Evolutionary conservation across 2,888 invertebrate species (phyloP).

Genomic region (Rotaria macrura): DNA sequence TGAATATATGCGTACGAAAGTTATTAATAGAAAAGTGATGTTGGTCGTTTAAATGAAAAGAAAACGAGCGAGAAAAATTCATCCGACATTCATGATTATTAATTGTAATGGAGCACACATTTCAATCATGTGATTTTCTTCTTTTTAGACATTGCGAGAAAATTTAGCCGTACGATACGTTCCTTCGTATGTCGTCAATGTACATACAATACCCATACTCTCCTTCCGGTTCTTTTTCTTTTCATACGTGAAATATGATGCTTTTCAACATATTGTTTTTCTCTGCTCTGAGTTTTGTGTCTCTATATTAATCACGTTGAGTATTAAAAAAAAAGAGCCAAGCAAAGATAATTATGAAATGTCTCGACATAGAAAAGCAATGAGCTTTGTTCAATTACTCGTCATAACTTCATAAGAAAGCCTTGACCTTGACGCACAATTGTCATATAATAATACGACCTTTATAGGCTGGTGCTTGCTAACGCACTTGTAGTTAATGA

Average conservation of each 20-base stretch:
- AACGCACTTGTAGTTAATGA: neutral
- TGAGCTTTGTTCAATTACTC: neutral
- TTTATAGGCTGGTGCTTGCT: neutral
- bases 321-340: neutral
- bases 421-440: neutral
- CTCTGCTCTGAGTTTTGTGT: neutral
- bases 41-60: neutral
- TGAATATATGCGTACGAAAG: neutral
- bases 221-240: neutral
- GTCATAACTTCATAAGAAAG: neutral
- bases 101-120: neutral
- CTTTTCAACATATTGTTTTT: neutral
- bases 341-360: neutral
- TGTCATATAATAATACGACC: neutral
- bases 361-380: neutral
- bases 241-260: neutral
- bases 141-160: neutral
- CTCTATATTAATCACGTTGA: neutral
- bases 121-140: neutral
- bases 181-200: neutral
- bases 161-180: neutral
- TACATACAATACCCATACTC: neutral
- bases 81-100: neutral
- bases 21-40: neutral
- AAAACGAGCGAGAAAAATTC: neutral